Percentiles rank a stretch among this genome's conserved stretches.
Conservation (phyloP, 2,797 vertebrate species). For the Acridotheres tristis region DNA sequence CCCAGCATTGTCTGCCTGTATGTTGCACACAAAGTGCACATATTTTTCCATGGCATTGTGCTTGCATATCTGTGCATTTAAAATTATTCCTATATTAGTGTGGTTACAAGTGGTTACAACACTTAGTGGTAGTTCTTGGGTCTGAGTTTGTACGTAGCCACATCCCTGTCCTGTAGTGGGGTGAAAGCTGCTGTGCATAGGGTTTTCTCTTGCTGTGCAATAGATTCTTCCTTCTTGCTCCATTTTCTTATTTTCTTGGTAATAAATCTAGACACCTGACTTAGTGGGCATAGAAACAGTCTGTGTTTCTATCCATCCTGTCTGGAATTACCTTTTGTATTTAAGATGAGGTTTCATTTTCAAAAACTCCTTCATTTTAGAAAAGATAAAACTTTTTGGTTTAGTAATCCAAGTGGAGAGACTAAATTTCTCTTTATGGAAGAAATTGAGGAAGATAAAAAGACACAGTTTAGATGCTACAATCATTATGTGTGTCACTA, state of each 20-base stretch:
- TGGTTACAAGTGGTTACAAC: not conserved
- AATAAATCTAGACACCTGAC: not conserved
- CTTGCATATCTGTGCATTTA: not conserved
- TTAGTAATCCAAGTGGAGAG: not conserved
- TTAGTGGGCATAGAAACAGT: not conserved
- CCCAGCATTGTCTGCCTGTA: not conserved
- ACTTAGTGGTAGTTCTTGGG: not conserved
- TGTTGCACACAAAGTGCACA: not conserved
- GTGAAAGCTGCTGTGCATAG: not conserved
- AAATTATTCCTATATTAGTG: not conserved
- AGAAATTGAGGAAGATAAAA: not conserved
- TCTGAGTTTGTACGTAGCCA: not conserved
- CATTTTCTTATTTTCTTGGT: not conserved
- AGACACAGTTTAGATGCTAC: not conserved
- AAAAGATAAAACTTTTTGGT: not conserved
- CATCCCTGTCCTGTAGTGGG: not conserved
- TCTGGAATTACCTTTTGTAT: not conserved
- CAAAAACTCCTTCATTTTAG: not conserved
- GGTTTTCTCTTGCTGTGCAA: not conserved
- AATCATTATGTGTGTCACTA: not conserved
- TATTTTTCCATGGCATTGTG: not conserved
- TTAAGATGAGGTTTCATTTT: not conserved
- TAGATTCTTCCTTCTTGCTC: not conserved
- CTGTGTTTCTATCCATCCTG: not conserved
- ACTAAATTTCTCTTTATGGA: not conserved